Evolutionary conservation across 2,797 vertebrate genomes (phyloP).

Genomic region (Pseudochromis fuscus): DNA sequence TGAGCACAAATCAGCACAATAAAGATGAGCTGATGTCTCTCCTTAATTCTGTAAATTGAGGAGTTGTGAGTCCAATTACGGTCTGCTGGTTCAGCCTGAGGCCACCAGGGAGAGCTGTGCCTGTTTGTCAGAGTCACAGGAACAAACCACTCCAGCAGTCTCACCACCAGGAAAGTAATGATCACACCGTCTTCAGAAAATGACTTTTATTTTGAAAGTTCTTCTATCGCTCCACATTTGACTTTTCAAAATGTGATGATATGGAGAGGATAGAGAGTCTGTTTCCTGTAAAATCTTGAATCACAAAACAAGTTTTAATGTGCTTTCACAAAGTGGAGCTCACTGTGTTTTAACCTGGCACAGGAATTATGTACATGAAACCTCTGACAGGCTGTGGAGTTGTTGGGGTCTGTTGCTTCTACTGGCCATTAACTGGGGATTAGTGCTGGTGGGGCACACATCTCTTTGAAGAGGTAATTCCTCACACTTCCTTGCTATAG

Average conservation of each 20-base stretch:
- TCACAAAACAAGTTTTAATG: conserved; percentile 11
- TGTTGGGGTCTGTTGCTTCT: conserved; percentile 78
- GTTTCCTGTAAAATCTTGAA: conserved; percentile 7
- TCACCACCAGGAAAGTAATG: conserved; percentile 32
- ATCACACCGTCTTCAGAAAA: conserved; percentile 5
- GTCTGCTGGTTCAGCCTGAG: conserved; percentile 68
- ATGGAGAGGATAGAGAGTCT: neutral
- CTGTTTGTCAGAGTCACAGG: conserved; percentile 61
- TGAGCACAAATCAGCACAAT: conserved; percentile 57
- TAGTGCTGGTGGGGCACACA: conserved; percentile 80
- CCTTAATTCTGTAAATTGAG: conserved; percentile 72
- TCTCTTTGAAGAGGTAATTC: conserved; percentile 80
- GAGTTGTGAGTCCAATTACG: conserved; percentile 72
- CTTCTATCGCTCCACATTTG: neutral
- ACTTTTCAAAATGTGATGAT: neutral
- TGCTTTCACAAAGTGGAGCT: conserved; percentile 29
- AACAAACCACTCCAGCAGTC: conserved; percentile 46
- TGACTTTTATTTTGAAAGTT: neutral
- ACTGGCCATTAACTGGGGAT: conserved; percentile 83
- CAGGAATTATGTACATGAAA: conserved; percentile 72
- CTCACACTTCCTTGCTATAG: conserved; percentile 77
- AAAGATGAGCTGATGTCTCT: conserved; percentile 54
- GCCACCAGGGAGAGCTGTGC: conserved; percentile 83
- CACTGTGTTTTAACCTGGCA: conserved; percentile 39
- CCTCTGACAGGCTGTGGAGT: conserved; percentile 70